phyloP scores from a whole-genome alignment of 2,888 invertebrate species.

The Temnothorax ravouxi region DNA sequence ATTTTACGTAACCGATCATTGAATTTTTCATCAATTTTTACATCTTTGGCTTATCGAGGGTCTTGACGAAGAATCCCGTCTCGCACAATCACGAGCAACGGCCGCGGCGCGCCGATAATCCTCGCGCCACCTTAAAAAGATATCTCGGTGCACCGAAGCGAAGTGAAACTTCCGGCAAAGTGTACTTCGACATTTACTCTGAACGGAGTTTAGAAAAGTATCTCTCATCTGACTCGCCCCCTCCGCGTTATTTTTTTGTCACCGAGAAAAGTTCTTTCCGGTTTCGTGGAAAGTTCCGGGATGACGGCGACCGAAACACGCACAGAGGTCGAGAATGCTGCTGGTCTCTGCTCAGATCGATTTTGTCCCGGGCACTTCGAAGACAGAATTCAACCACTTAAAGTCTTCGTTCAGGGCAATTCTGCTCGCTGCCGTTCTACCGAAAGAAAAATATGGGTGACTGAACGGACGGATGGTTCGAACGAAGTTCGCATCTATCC shows the following conservation, averaged over 20 bases:
- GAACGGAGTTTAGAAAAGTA: constrained; percentile 49
- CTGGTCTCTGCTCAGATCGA: constrained; percentile 39
- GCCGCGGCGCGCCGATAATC: constrained; percentile 37
- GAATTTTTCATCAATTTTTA: constrained; percentile 1
- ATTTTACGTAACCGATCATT: neutral
- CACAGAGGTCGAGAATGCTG: constrained; percentile 18
- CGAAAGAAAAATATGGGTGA: constrained; percentile 40
- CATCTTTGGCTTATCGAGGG: neutral
- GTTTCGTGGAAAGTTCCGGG: constrained; percentile 45
- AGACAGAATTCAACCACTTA: constrained; percentile 47
- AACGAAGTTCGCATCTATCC: constrained; percentile 25
- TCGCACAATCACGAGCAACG: constrained; percentile 18
- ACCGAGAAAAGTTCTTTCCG: constrained; percentile 40
- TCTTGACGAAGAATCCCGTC: neutral
- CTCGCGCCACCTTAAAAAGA: constrained; percentile 29
- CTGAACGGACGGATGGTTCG: constrained; percentile 42
- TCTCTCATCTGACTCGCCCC: constrained; percentile 34
- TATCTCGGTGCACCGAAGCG: constrained; percentile 35
- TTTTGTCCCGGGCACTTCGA: constrained; percentile 10
- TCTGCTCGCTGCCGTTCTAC: constrained; percentile 9
- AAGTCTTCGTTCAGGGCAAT: constrained; percentile 46
- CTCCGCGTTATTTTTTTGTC: constrained; percentile 22
- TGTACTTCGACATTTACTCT: constrained; percentile 47
- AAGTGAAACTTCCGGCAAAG: constrained; percentile 48
- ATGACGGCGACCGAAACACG: constrained; percentile 23